Evolutionary conservation across 2,113 vertebrate species (phyloP).

Genomic region (Phyllopteryx taeniolatus): DNA sequence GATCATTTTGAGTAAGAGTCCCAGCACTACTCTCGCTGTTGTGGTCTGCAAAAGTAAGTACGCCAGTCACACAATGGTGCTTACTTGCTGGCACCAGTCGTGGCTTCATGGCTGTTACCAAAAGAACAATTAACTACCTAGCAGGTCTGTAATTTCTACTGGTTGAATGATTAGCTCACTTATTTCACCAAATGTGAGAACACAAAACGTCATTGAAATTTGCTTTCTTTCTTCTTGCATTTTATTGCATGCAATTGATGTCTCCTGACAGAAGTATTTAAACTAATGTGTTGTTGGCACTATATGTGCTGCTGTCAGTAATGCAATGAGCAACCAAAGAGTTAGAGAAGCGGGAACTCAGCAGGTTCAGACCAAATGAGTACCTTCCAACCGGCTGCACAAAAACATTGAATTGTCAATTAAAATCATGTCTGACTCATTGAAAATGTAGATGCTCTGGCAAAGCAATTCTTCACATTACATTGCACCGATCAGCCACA

Average conservation of each 20-base stretch:
- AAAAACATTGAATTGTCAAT: conserved; percentile 14
- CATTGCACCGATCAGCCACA: conserved; percentile 4
- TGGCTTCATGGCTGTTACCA: conserved; percentile 49
- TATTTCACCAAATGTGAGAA: conserved; percentile 34
- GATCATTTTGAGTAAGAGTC: conserved; percentile 40
- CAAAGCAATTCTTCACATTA: conserved; percentile 28
- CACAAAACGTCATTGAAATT: conserved; percentile 27
- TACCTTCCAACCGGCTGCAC: conserved; percentile 17
- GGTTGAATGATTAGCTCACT: conserved; percentile 12
- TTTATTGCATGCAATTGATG: background rate
- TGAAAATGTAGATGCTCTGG: conserved; percentile 5
- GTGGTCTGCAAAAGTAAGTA: conserved; percentile 30
- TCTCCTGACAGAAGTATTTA: background rate
- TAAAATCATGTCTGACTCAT: conserved; percentile 21
- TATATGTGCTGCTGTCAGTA: background rate
- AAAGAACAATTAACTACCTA: conserved; percentile 39
- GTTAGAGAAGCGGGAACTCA: background rate
- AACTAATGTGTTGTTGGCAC: background rate
- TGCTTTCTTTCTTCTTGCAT: background rate
- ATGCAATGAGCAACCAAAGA: background rate
- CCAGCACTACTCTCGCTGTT: conserved; percentile 22
- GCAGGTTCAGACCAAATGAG: conserved; percentile 14
- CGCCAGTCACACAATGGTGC: conserved; percentile 35
- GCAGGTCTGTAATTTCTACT: conserved; percentile 50
- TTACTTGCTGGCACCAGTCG: conserved; percentile 57